Conservation (phyloP, 2,113 vertebrate species). For the Dicaeum eximium region DNA sequence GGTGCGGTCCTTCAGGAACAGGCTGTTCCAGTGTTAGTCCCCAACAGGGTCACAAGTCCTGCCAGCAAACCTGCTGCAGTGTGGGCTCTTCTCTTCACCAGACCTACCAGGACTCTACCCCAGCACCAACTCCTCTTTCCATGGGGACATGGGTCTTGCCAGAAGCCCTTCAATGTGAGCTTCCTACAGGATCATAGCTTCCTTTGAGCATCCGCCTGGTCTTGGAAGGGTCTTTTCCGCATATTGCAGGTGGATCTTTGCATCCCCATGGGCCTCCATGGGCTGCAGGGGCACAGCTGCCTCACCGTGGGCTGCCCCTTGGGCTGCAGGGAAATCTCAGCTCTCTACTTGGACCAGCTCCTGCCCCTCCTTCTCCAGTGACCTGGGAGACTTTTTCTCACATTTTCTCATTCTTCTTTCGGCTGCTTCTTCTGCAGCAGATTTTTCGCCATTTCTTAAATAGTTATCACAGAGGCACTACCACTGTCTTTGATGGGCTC, state of each 20-base stretch:
- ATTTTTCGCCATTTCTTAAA: neutral
- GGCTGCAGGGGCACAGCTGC: neutral
- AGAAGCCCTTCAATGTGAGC: neutral
- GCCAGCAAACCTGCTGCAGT: neutral
- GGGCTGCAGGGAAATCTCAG: neutral
- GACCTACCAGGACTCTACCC: neutral
- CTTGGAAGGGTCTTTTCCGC: neutral
- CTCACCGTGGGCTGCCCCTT: accelerated
- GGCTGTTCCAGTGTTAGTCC: neutral
- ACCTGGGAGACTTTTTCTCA: neutral
- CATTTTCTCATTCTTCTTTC: neutral
- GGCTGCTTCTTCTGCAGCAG: neutral
- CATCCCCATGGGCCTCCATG: neutral
- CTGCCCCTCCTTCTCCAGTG: neutral
- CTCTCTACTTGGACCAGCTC: accelerated
- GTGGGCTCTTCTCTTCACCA: neutral
- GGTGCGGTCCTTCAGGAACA: neutral
- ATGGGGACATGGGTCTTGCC: neutral
- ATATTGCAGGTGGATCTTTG: neutral
- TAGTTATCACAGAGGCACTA: neutral
- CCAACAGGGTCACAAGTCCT: accelerated
- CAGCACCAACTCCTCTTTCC: neutral
- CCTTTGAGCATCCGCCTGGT: neutral
- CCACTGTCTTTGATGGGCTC: neutral
- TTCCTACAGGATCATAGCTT: neutral